phyloP scores from a whole-genome alignment of 2,797 vertebrate genomes.

The Odontamblyopus lacepedii region DNA sequence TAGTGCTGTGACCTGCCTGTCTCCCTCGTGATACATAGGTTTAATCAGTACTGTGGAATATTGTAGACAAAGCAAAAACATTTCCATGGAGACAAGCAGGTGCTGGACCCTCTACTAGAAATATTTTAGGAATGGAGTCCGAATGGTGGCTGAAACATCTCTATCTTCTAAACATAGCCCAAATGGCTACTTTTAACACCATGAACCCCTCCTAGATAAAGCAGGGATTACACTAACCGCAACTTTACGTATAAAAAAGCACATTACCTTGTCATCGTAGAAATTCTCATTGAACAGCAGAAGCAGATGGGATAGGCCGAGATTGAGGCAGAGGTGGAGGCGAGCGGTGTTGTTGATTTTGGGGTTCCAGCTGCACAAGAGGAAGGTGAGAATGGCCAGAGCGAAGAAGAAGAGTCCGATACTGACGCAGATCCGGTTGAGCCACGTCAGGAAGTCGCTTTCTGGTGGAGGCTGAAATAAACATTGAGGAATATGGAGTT shows the following conservation, averaged over 20 bases:
- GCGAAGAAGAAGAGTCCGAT: constrained; percentile 70
- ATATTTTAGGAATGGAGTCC: too few relatives aligned
- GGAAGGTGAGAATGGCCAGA: constrained; percentile 72
- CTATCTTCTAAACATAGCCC: too few relatives aligned
- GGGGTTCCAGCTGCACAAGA: constrained; percentile 74
- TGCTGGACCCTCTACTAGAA: too few relatives aligned
- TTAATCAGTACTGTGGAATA: too few relatives aligned
- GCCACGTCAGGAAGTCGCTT: constrained; percentile 42
- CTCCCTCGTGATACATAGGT: too few relatives aligned
- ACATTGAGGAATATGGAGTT: background rate
- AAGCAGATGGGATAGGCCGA: constrained; percentile 63
- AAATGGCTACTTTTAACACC: background rate
- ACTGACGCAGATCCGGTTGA: constrained; percentile 60
- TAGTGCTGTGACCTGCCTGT: too few relatives aligned
- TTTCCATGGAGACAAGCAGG: too few relatives aligned
- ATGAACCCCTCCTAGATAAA: background rate
- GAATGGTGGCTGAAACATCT: too few relatives aligned
- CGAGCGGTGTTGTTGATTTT: constrained; percentile 76
- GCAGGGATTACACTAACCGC: too few relatives aligned
- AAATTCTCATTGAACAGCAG: constrained; percentile 64
- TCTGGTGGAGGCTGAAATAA: constrained; percentile 49
- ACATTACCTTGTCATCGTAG: constrained; percentile 32
- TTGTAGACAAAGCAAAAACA: too few relatives aligned
- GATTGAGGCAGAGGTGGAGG: constrained; percentile 70
- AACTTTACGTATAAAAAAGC: background rate